These are phyloP conservation scores for Molossus alvarezi DNA, from an alignment of 2,797 vertebrate genomes.

Conservation along the genomic window DNA sequence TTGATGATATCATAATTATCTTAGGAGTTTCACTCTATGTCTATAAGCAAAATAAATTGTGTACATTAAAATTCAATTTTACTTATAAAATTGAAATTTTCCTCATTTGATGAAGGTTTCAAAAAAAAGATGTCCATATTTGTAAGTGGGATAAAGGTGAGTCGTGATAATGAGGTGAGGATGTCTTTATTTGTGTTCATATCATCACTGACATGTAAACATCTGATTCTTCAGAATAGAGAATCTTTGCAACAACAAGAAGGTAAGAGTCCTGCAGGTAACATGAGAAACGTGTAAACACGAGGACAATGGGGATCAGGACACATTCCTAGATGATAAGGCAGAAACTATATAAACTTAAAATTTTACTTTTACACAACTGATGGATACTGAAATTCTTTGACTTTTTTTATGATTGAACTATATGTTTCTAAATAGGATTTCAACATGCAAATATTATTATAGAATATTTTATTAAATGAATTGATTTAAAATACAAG, in stretches of 20 bases:
- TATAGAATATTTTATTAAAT: neutral
- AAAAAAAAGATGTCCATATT: neutral
- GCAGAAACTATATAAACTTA: neutral
- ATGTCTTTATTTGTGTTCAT: neutral
- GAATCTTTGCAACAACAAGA: neutral
- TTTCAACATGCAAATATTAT: conserved; percentile 50
- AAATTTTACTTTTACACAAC: neutral
- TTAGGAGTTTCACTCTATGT: conserved; percentile 2
- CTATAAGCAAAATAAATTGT: neutral
- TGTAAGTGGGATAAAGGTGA: neutral
- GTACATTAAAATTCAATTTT: conserved; percentile 10
- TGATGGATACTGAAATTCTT: neutral
- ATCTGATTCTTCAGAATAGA: conserved; percentile 2
- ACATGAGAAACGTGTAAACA: neutral
- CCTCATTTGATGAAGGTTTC: neutral
- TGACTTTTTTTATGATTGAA: conserved; percentile 38
- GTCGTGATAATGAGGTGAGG: neutral
- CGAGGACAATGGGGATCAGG: neutral
- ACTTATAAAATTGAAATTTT: neutral
- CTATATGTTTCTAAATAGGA: conserved; percentile 16
- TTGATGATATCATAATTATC: conserved; percentile 4
- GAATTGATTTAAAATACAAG: conserved; percentile 26
- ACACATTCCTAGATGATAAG: neutral
- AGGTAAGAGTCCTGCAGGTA: neutral
- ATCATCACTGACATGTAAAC: neutral